Evolutionary conservation across 1,140 invertebrate genomes (phyloP), one percentile per base, ranked within the genome.

Genomic region (Trichonephila clavipes): DNA sequence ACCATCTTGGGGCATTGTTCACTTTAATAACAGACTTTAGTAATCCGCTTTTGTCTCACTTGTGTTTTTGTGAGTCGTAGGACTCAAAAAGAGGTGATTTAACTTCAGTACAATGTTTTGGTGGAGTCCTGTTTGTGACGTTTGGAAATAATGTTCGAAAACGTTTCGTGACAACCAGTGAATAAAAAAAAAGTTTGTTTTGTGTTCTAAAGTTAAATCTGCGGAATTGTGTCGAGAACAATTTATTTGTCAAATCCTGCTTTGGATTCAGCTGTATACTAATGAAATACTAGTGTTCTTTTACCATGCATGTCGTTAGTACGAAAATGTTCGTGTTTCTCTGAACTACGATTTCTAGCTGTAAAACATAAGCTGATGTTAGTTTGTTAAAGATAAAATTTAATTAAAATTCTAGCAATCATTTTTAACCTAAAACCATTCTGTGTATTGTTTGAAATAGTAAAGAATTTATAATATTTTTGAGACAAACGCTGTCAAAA

Each of bases 41-140:
- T 64, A 88, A 88, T 88, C 19, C 34, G 61, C 86, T 88, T 88
- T 77, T 44, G 88, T 44, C 44, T 85, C 51, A 24, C 59, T 59
- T 44, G 40, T 58, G 24, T 77, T 77, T 77, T 28, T 77, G 5
- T 28, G 28, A 77, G 72, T 77, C 34, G 34, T 12, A 77, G 72
- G 34, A 77, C 72, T 77, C 72, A 28, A 77, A 77, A 77, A 19
- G 28, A 40, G 72, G 72, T 40, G 72, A 77, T 77, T 77, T 77
- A 77, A 77, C 72, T 77, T 40, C 72, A 6, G 72, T 40, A 77
- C 72, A 77, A 77, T 77, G 72, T 77, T 77, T 77, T 77, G 28
- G 72, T 77, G 72, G 72, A 77, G 72, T 51, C 72, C 34, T 34
- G 72, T 77, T 40, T 77, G 72, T 77, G 72, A 77, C 72, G 72